Percentiles rank a stretch among this genome's conserved stretches.
Evolutionary conservation across 1,140 invertebrate genomes (phyloP).

Genomic region (Drosophila equinoxialis): DNA sequence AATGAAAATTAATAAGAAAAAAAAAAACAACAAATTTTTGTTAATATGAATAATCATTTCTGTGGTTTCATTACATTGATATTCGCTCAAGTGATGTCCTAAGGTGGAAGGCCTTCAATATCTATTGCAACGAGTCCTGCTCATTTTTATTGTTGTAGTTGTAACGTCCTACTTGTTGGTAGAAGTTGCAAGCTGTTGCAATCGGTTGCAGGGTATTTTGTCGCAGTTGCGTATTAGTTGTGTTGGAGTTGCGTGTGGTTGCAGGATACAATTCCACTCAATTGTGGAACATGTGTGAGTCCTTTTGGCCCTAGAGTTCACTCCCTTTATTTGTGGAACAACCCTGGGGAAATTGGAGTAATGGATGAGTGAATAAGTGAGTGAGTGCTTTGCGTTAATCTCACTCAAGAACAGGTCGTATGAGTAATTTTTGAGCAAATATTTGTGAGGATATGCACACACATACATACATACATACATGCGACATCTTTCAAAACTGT

Average conservation of each 20-base stretch:
- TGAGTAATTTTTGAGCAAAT: conserved; percentile 6
- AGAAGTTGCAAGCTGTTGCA: conserved; percentile 1
- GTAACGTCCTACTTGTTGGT: neutral
- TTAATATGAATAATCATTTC: too few relatives aligned
- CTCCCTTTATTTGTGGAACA: neutral
- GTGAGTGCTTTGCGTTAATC: too few relatives aligned
- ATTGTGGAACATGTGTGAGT: conserved; percentile 9
- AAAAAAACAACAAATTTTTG: too few relatives aligned
- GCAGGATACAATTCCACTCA: neutral
- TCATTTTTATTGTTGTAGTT: too few relatives aligned
- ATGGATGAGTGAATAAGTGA: neutral
- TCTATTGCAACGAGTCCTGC: too few relatives aligned
- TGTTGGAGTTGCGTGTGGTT: neutral
- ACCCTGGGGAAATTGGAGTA: neutral
- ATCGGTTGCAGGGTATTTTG: neutral
- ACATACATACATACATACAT: neutral
- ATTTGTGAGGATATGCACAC: neutral
- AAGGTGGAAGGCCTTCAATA: neutral
- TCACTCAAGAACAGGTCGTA: neutral
- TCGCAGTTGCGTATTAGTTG: neutral
- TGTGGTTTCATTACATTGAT: too few relatives aligned
- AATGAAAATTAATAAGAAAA: too few relatives aligned
- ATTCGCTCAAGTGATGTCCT: neutral
- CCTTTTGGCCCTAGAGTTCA: neutral
- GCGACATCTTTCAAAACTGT: neutral